Evolutionary conservation across 2,888 invertebrate genomes (phyloP).

Genomic region (Osedax frankpressi): DNA sequence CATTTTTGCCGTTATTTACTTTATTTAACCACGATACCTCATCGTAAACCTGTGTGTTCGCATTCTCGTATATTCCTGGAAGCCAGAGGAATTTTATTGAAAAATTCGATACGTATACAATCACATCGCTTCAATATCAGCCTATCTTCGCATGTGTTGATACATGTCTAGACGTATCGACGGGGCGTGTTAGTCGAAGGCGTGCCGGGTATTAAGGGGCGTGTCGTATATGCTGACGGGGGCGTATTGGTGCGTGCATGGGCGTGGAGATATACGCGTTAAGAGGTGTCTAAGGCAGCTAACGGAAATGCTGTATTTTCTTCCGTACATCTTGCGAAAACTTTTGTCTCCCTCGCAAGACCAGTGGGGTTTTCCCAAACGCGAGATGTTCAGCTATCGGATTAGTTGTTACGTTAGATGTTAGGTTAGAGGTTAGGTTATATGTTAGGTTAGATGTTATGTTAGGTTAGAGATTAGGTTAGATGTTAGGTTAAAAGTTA

Average conservation of each 20-base stretch:
- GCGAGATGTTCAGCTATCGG: constrained; percentile 3
- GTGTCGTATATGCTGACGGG: too few relatives aligned
- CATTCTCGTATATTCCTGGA: background rate
- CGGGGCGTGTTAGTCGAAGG: too few relatives aligned
- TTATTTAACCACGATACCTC: too few relatives aligned
- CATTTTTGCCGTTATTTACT: too few relatives aligned
- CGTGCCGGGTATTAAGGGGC: too few relatives aligned
- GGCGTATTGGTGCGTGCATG: too few relatives aligned
- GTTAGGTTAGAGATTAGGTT: too few relatives aligned
- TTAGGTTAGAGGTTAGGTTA: too few relatives aligned
- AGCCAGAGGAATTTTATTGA: background rate
- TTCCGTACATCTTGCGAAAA: background rate
- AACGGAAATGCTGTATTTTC: constrained; percentile 4
- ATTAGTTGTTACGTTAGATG: too few relatives aligned
- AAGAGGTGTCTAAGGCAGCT: background rate
- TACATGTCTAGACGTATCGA: background rate
- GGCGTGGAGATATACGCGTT: background rate
- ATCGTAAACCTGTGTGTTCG: too few relatives aligned
- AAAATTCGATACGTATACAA: background rate
- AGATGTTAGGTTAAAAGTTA: too few relatives aligned
- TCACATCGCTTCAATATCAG: background rate
- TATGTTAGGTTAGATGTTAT: too few relatives aligned
- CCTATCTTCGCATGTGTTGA: constrained; percentile 9
- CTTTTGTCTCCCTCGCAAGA: background rate
- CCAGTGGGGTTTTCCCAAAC: constrained; percentile 7